Conservation (phyloP, 2,888 invertebrate genomes). For the Cerastis rubricosa region DNA sequence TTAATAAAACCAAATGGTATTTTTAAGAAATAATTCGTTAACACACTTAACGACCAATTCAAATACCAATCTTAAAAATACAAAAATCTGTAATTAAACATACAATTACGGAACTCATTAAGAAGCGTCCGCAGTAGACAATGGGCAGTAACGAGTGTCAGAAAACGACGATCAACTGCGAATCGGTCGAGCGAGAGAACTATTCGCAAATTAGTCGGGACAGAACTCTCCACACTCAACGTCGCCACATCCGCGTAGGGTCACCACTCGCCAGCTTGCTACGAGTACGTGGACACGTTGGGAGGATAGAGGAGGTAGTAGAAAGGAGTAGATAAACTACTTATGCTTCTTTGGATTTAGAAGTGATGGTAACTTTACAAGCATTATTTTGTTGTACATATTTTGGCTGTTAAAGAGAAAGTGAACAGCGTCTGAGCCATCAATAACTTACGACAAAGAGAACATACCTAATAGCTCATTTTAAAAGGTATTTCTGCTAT, state of each 20-base stretch:
- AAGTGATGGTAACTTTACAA: background rate
- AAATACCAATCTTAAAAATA: conserved; percentile 27
- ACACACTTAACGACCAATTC: conserved; percentile 13
- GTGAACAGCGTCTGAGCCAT: background rate
- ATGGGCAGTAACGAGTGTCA: conserved; percentile 76
- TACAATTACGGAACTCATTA: conserved; percentile 60
- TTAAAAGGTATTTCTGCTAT: background rate
- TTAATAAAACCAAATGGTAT: background rate
- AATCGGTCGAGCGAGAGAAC: conserved; percentile 78
- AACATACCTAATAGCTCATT: background rate
- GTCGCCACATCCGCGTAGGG: conserved; percentile 79
- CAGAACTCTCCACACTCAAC: conserved; percentile 79
- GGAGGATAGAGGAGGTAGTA: background rate
- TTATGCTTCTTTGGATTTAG: background rate
- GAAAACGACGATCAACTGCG: conserved; percentile 78
- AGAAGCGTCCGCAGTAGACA: conserved; percentile 63
- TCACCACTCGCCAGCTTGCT: conserved; percentile 43
- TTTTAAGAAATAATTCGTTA: background rate
- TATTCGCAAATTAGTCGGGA: conserved; percentile 85
- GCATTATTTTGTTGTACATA: background rate
- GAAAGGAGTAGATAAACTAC: background rate
- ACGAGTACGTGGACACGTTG: conserved; percentile 24
- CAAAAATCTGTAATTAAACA: conserved; percentile 55
- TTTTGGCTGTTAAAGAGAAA: background rate
- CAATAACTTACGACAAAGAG: background rate